These are phyloP conservation scores for Heloderma charlesbogerti DNA, from an alignment of 2,113 vertebrate genomes.

Conservation along the genomic window DNA sequence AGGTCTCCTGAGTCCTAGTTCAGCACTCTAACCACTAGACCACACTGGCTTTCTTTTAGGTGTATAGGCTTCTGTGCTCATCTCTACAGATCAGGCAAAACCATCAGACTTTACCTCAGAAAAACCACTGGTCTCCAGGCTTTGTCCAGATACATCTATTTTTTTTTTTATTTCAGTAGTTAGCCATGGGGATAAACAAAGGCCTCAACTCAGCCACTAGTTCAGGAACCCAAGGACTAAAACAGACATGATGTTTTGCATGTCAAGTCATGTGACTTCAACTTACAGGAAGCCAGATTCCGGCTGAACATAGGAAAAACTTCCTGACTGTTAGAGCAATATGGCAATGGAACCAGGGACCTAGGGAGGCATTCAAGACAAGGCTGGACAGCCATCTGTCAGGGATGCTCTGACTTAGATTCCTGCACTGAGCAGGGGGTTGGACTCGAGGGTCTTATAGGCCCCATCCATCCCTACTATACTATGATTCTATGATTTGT, in stretches of 20 bases:
- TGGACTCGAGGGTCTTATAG: too few species aligned
- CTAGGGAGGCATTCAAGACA: too few species aligned
- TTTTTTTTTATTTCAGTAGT: neutral
- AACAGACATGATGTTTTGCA: neutral
- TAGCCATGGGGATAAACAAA: neutral
- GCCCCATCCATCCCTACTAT: neutral
- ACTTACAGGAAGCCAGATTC: too few species aligned
- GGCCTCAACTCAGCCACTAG: neutral
- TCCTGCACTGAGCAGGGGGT: too few species aligned
- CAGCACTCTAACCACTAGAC: too few species aligned
- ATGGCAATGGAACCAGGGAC: too few species aligned
- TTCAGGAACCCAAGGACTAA: neutral
- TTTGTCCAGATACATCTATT: neutral
- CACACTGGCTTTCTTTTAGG: neutral
- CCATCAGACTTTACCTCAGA: neutral
- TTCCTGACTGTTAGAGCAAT: too few species aligned
- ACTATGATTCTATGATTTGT: neutral
- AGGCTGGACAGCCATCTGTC: too few species aligned
- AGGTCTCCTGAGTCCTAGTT: too few species aligned
- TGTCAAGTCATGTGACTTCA: neutral
- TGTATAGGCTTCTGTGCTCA: neutral
- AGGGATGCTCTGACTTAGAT: too few species aligned
- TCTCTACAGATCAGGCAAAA: neutral
- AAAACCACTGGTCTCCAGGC: neutral
- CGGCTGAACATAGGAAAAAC: too few species aligned